These are phyloP conservation scores for Tyria jacobaeae DNA, from an alignment of 2,888 invertebrate genomes.

Conservation along the genomic window DNA sequence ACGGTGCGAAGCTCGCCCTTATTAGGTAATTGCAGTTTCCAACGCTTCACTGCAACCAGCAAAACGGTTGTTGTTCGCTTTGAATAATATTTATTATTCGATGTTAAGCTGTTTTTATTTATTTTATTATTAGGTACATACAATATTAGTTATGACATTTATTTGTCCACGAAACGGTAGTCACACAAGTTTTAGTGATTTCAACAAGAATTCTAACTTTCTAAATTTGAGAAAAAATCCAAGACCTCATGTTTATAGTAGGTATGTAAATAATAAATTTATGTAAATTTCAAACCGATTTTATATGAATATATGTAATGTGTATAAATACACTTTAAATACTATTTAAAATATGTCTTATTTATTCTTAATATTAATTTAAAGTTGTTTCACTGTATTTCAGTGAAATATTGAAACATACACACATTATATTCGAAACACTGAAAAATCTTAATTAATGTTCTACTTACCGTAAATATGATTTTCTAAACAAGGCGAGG, in stretches of 20 bases:
- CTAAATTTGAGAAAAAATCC: not conserved
- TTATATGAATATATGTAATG: too few species aligned
- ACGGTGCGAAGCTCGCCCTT: slow-evolving; percentile 5
- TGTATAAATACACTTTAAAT: too few species aligned
- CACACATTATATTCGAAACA: not conserved
- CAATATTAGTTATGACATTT: too few species aligned
- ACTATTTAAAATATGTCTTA: not conserved
- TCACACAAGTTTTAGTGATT: too few species aligned
- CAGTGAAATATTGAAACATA: too few species aligned
- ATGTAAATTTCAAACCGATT: too few species aligned
- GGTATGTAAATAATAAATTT: too few species aligned
- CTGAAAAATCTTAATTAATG: not conserved
- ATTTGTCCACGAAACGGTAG: too few species aligned
- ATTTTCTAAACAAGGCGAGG: slow-evolving; percentile 3
- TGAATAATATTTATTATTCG: slow-evolving; percentile 36
- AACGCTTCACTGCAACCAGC: slow-evolving; percentile 30
- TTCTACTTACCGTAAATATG: slow-evolving; percentile 11
- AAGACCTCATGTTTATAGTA: not conserved
- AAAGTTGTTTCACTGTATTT: not conserved
- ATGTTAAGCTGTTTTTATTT: slow-evolving; percentile 23
- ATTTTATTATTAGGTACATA: slow-evolving; percentile 8
- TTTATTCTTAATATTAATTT: too few species aligned
- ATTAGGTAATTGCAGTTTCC: slow-evolving; percentile 48
- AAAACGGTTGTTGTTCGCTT: slow-evolving; percentile 32
- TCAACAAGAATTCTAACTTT: too few species aligned